Conservation (phyloP, 2,113 vertebrate genomes). For the Turdus rufiventris region DNA sequence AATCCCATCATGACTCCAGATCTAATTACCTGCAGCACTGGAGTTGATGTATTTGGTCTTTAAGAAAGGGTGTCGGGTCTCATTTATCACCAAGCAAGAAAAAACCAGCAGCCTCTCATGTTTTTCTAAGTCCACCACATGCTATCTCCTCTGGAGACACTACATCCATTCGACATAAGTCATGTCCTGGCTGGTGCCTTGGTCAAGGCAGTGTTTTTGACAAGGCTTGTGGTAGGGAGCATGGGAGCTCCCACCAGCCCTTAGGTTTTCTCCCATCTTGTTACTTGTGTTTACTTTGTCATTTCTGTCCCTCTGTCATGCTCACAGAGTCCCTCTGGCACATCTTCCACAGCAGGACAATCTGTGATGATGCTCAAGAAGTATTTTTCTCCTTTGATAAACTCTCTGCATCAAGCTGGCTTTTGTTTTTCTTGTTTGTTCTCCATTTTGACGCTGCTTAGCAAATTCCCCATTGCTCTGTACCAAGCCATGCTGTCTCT, state of each 20-base stretch:
- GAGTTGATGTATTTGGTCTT: neutral
- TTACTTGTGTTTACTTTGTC: neutral
- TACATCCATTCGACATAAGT: neutral
- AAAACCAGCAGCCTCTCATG: neutral
- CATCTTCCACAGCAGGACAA: neutral
- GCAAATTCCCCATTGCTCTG: neutral
- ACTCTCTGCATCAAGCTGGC: neutral
- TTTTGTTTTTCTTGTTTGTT: conserved; percentile 35
- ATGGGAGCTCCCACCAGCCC: neutral
- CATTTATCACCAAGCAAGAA: neutral
- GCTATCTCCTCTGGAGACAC: neutral
- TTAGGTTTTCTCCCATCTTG: neutral
- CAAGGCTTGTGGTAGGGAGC: neutral
- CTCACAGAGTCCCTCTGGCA: neutral
- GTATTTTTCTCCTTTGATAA: neutral
- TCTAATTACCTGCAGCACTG: neutral
- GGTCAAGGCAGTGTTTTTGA: neutral
- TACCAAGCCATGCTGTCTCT: neutral
- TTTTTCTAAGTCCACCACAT: neutral
- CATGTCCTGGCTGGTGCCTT: neutral
- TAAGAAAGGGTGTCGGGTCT: neutral
- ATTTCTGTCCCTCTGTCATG: neutral
- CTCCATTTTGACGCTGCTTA: neutral
- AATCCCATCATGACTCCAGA: neutral
- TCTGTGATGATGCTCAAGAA: neutral